Percentiles rank a stretch among this genome's conserved stretches.
Evolutionary conservation across 2,888 invertebrate species (phyloP).

Genomic region (Meghimatium bilineatum): DNA sequence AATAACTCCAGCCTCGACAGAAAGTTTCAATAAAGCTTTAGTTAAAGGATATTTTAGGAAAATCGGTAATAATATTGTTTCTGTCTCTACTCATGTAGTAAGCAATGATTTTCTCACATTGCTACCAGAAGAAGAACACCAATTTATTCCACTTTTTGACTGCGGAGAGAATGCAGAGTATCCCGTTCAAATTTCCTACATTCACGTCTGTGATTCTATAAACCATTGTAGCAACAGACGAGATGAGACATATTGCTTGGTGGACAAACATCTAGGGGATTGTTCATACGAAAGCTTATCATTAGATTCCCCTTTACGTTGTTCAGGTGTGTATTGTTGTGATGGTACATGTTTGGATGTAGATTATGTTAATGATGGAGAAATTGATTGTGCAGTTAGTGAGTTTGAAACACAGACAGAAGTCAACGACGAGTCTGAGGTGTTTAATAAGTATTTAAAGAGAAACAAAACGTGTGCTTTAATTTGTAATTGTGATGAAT

Average conservation of each 20-base stretch:
- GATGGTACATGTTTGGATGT: background rate
- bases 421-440: background rate
- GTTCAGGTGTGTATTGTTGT: background rate
- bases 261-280: background rate
- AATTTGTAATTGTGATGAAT: background rate
- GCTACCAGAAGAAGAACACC: background rate
- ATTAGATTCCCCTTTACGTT: background rate
- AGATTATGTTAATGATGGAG: background rate
- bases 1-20: background rate
- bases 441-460: background rate
- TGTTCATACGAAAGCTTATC: background rate
- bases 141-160: background rate
- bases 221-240: background rate
- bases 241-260: background rate
- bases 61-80: background rate
- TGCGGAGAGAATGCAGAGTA: background rate
- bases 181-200: background rate
- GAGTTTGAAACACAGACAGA: no score
- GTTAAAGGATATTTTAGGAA: background rate
- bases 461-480: background rate
- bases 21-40: background rate
- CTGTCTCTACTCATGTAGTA: background rate
- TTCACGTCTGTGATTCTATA: background rate
- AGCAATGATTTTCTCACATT: background rate
- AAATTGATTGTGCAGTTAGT: constrained; percentile 7